Conservation (phyloP, 2,797 vertebrate genomes). For the Rhadinocentrus ornatus region DNA sequence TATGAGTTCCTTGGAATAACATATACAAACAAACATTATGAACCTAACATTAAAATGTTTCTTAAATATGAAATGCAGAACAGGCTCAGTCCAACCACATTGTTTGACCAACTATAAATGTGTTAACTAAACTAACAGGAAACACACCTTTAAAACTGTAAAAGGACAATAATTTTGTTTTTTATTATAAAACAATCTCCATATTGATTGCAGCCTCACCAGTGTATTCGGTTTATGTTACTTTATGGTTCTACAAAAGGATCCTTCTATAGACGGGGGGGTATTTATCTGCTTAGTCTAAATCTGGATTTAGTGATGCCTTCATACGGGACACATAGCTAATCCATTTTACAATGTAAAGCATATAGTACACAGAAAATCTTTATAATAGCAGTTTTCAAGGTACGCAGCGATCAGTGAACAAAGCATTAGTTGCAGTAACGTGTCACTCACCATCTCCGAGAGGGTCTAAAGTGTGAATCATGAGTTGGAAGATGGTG, state of each 20-base stretch:
- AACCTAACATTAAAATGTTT: neutral
- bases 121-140: constrained; percentile 4
- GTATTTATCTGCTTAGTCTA: constrained; percentile 89
- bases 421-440: neutral
- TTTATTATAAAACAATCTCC: neutral
- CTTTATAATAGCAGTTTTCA: constrained; percentile 10
- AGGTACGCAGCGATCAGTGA: constrained; percentile 7
- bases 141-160: neutral
- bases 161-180: neutral
- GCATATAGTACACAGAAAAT: constrained; percentile 62
- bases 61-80: neutral
- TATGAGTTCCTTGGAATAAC: neutral
- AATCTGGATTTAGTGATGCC: constrained; percentile 85
- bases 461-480: constrained; percentile 93
- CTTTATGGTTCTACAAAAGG: constrained; percentile 34
- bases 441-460: constrained; percentile 87
- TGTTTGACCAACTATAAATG: neutral
- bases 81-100: neutral
- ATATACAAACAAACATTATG: neutral
- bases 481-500: constrained; percentile 96
- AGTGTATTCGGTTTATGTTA: constrained; percentile 13
- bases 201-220: neutral
- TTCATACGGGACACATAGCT: constrained; percentile 80
- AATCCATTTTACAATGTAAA: constrained; percentile 87
- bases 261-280: constrained; percentile 70